Percentiles rank a stretch among this genome's conserved stretches.
Evolutionary conservation across 2,113 vertebrate species (phyloP).

Genomic region (Nymphicus hollandicus): DNA sequence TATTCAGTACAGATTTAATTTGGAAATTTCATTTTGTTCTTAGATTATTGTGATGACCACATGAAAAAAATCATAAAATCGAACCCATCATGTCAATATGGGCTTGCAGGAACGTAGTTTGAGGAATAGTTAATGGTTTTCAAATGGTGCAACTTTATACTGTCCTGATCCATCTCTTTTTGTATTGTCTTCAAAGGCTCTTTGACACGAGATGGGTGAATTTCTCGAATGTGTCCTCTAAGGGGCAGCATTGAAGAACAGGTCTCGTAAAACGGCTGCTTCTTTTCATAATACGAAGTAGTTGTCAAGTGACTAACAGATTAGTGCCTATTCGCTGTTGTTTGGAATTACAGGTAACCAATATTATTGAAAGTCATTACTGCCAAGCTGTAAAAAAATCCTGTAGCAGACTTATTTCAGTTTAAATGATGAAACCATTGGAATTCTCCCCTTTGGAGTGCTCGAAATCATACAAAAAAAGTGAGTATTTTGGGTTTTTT

Average conservation of each 20-base stretch:
- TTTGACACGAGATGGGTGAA: not conserved
- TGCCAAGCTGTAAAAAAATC: not conserved
- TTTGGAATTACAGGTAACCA: not conserved
- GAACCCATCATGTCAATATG: not conserved
- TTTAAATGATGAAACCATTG: not conserved
- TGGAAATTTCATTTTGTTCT: not conserved
- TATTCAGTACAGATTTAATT: not conserved
- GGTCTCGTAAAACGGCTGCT: not conserved
- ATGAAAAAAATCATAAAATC: not conserved
- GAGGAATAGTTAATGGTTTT: not conserved
- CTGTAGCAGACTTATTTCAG: not conserved
- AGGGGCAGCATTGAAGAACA: slow-evolving; percentile 57
- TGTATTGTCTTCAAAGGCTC: not conserved
- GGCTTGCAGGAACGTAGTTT: not conserved
- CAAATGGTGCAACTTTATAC: not conserved
- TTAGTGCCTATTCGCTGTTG: not conserved
- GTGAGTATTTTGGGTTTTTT: not conserved
- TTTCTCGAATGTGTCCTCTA: slow-evolving; percentile 35
- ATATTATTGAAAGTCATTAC: not conserved
- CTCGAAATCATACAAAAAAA: not conserved
- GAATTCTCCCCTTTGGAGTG: not conserved
- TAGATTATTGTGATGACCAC: not conserved
- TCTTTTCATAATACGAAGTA: not conserved
- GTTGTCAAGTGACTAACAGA: not conserved
- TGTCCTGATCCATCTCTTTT: not conserved